Base-by-base conservation (phyloP, 2,113 vertebrate genomes). In the Eublepharis macularius region DNA sequence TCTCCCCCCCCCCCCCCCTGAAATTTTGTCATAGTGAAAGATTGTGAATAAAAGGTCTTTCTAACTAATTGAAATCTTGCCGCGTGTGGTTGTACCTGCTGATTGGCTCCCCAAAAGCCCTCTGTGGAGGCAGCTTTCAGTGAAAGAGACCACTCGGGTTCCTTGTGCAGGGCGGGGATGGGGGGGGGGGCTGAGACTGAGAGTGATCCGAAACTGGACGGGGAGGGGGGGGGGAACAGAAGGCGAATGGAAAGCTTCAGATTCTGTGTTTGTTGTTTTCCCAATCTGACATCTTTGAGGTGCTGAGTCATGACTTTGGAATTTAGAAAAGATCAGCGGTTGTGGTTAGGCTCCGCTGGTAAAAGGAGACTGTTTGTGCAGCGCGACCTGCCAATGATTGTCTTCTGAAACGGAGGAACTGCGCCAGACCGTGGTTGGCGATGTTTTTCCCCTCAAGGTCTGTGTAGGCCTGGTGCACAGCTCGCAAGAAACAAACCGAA, bases 231-330 rank as follows among this genome's bases (percentile, higher is more conserved):
- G 34, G 54, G 13, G 24, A 34, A 47, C 2, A 54, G 39, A 47
- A 73, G 39, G 66, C 83, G 4, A 21, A 39, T 34, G 6, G 76
- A n/a, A 41, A 10, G 36, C 65, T 17, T 57, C 66, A 1, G 72
- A 36, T 66, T 49, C 43, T 19, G 14, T 32, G 68, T 73, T 36
- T 80, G 84, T 80, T 85, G 84, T 85, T 85, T 79, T 80, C 47
- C 66, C 60, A 51, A 45, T 63, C 76, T 70, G 14, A 16, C 14
- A n/a, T 69, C 66, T 69, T 36, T 57, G 39, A 24, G 32, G 49
- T 60, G 39, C 84, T 79, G 68, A 85, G 76, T 85, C 84, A 85
- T 26, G 32, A 36, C 68, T 85, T 17, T 80, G 84, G 84, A 85
- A 85, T 85, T 63, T 74, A 65, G 76, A 73, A 80, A 63, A 73